These are phyloP conservation scores for Griposia aprilina DNA, from an alignment of 2,888 invertebrate species.

Conservation along the genomic window DNA sequence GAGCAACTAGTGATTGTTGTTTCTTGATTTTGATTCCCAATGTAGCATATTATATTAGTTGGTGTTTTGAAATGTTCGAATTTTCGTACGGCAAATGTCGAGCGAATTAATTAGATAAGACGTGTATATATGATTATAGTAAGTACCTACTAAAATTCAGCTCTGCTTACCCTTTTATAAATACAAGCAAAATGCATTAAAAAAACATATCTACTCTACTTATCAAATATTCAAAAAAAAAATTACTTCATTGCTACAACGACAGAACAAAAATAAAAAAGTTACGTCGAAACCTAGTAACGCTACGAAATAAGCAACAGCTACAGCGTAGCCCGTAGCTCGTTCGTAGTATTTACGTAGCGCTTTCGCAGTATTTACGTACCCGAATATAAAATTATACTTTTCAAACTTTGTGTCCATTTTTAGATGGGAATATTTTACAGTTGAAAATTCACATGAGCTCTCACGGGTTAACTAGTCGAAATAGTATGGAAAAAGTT, in stretches of 20 bases:
- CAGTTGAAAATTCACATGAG: not conserved
- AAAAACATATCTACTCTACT: not conserved
- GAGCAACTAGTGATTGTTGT: not conserved
- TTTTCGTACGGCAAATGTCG: not conserved
- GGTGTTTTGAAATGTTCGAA: not conserved
- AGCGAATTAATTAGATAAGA: not conserved
- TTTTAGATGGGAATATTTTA: constrained; percentile 26
- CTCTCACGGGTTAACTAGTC: not conserved
- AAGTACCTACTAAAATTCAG: not conserved
- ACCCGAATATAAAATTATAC: constrained; percentile 58
- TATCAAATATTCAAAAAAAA: not conserved
- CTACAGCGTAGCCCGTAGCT: constrained; percentile 61
- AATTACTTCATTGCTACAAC: not conserved
- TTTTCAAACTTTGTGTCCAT: constrained; percentile 53
- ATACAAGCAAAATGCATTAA: not conserved
- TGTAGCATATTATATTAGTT: no score
- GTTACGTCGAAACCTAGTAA: constrained; percentile 49
- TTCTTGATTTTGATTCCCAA: not conserved
- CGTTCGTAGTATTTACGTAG: constrained; percentile 62
- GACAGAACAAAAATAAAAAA: constrained; percentile 40
- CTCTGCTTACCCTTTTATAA: not conserved
- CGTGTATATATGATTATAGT: no score
- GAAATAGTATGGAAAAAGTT: not conserved
- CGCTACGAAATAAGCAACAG: constrained; percentile 63
- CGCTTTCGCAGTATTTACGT: constrained; percentile 54